phyloP scores from a whole-genome alignment of 2,113 vertebrate species.

The Lepus timidus region DNA sequence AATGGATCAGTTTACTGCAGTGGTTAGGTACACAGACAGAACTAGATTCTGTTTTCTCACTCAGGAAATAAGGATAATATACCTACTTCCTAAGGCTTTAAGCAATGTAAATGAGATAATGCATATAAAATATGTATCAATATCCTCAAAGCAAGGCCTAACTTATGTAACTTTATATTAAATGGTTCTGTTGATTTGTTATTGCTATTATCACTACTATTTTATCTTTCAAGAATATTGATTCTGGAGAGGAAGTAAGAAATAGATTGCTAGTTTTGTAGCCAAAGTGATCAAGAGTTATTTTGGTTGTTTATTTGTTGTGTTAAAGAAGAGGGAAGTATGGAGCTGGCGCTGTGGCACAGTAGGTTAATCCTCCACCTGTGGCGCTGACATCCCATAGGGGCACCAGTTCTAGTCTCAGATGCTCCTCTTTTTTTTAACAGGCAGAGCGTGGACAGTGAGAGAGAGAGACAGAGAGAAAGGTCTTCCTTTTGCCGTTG shows the following conservation, averaged over 20 bases:
- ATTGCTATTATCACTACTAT: background rate
- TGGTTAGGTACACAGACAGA: background rate
- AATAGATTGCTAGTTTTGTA: background rate
- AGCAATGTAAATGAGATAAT: background rate
- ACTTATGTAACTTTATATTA: slow-evolving; percentile 20
- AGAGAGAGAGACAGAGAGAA: no score
- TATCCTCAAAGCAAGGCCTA: background rate
- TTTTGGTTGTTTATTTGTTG: background rate
- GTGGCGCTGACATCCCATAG: no score
- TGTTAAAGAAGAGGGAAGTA: background rate
- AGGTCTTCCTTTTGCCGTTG: background rate
- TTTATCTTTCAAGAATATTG: slow-evolving; percentile 24
- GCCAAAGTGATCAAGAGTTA: background rate
- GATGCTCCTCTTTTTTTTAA: no score
- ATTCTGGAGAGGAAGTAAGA: background rate
- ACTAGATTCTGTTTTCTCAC: background rate
- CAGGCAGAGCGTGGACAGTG: no score
- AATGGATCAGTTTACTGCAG: background rate
- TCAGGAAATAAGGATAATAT: background rate
- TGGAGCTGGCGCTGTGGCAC: no score
- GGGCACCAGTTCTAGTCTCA: no score
- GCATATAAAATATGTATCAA: background rate
- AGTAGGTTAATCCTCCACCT: no score
- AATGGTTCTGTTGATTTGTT: background rate
- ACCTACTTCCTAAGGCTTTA: background rate